Evolutionary conservation across 2,888 invertebrate species (phyloP), one percentile per base, ranked within the genome.

Genomic region (Aplocera efformata): DNA sequence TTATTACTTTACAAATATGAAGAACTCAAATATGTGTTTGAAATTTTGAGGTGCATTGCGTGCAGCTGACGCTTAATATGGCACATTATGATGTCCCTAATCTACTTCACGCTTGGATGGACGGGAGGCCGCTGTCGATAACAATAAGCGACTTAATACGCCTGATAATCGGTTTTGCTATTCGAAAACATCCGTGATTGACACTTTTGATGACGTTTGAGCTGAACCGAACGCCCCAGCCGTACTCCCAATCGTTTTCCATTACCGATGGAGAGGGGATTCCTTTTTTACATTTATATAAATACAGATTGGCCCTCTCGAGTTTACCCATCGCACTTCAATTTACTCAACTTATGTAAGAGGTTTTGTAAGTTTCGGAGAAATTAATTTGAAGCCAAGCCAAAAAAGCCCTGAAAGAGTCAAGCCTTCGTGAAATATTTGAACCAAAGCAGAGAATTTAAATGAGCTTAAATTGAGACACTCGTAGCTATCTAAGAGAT

Each of bases 141-240:
- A 86, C 82, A 88, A 86, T 86, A 84, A 84, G 79, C 69, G 81
- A 83, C 84, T 85, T 85, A 86, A 86, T 86, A 83, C 72, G 70
- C 75, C 74, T 81, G 83, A 84, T 86, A 88, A 86, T 86, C 85
- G 86, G 81, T 82, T 88, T 83, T 78, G 76, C 82, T 83, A 83
- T 86, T 84, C 75, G 77, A 76, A 81, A 82, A 82, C 79, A 79
- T 82, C 74, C 63, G 77, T 86, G 86, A 86, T 86, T 86, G 86
- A 88, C 86, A 85, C 81, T 78, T 85, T 75, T 64, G 75, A 79
- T 81, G 79, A 80, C 74, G 75, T 76, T 72, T 73, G 72, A 72
- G 70, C 62, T 63, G 69, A 74, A 68, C 68, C 68, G 57, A 68
- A 69, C 67, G 63, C 73, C 68, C 72, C 67, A 66, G 35, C 28